Conservation (phyloP, 2,888 invertebrate species). For the Lomographa bimaculata region DNA sequence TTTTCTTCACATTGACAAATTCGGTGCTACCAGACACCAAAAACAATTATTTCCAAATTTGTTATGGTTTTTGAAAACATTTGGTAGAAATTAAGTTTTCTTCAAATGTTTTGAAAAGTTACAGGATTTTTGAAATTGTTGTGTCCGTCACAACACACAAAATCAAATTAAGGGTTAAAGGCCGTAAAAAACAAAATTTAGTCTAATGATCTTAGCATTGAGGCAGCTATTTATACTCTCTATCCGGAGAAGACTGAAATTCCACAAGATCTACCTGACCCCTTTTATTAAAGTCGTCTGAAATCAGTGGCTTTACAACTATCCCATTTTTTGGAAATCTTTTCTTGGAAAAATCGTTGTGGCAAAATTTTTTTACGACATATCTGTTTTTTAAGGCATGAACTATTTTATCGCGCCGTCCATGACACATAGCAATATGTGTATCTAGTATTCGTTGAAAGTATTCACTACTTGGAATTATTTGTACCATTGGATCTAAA, state of each 20-base stretch:
- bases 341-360: slow-evolving; percentile 30
- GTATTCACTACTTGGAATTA: slow-evolving; percentile 32
- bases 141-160: slow-evolving; percentile 7
- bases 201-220: slow-evolving; percentile 46
- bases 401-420: slow-evolving; percentile 38
- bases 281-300: slow-evolving; percentile 40
- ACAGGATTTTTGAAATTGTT: slow-evolving; percentile 5
- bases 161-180: slow-evolving; percentile 25
- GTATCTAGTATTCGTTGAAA: slow-evolving; percentile 29
- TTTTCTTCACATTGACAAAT: slow-evolving; percentile 4
- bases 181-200: slow-evolving; percentile 43
- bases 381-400: slow-evolving; percentile 32
- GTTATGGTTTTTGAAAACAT: no score
- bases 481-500: slow-evolving; percentile 24
- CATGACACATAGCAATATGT: slow-evolving; percentile 36
- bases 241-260: slow-evolving; percentile 36
- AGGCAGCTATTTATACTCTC: slow-evolving; percentile 46
- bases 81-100: slow-evolving; percentile 7
- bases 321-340: slow-evolving; percentile 29
- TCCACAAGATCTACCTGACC: slow-evolving; percentile 44
- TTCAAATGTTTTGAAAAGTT: slow-evolving; percentile 2
- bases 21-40: slow-evolving; percentile 2
- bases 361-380: slow-evolving; percentile 31
- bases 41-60: no score
- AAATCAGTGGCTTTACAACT: slow-evolving; percentile 39